A percentile compares a stretch with the other conserved stretches of the same genome.
phyloP scores from a whole-genome alignment of 2,888 invertebrate species.

The Craniophora ligustri region DNA sequence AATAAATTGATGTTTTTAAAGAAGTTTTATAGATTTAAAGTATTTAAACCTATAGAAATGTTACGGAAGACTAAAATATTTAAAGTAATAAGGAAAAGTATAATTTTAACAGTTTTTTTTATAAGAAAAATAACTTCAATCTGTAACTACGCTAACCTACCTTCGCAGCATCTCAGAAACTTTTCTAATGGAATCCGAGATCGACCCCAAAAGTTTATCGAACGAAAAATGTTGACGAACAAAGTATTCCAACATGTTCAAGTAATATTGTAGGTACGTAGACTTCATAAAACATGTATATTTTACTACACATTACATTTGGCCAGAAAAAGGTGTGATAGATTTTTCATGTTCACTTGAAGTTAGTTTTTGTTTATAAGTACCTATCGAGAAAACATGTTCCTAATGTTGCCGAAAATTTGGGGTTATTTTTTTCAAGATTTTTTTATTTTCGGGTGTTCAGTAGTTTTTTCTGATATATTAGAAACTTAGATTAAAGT shows the following conservation, averaged over 20 bases:
- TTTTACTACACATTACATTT: constrained; percentile 13
- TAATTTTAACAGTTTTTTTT: constrained; percentile 23
- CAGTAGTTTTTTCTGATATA: background rate
- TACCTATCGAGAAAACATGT: constrained; percentile 15
- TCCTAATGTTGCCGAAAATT: constrained; percentile 13
- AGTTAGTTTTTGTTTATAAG: constrained; percentile 18
- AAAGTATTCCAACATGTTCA: constrained; percentile 32
- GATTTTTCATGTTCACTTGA: constrained; percentile 49
- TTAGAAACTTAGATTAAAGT: too few relatives aligned
- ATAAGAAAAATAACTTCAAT: constrained; percentile 49
- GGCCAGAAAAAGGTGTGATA: constrained; percentile 39
- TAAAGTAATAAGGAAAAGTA: background rate
- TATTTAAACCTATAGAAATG: too few relatives aligned
- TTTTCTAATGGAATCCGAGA: constrained; percentile 56
- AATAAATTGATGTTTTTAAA: too few relatives aligned
- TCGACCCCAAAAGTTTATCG: constrained; percentile 51
- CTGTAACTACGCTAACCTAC: constrained; percentile 24
- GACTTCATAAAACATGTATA: constrained; percentile 45
- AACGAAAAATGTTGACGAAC: constrained; percentile 43
- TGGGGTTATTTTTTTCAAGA: constrained; percentile 11
- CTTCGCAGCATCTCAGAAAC: constrained; percentile 32
- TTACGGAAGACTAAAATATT: too few relatives aligned
- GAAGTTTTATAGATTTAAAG: too few relatives aligned
- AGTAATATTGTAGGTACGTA: constrained; percentile 28
- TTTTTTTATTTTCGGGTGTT: background rate